Evolutionary conservation across 2,888 invertebrate species (phyloP), one percentile per base, ranked within the genome.

Genomic region (Nowickia ferox): DNA sequence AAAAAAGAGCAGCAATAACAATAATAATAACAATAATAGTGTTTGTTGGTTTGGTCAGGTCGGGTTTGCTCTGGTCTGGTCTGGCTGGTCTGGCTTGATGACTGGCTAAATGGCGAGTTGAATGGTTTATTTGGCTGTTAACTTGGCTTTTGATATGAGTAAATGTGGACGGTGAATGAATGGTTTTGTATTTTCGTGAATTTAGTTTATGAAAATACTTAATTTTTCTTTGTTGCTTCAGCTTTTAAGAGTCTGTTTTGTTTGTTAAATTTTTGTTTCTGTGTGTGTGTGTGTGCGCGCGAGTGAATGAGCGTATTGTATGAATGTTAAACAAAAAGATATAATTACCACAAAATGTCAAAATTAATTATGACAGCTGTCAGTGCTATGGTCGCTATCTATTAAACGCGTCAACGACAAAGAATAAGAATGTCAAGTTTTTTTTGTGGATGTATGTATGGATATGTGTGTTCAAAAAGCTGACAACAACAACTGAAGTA

Each of bases 341-440:
- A 90, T 92, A 91, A 91, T 91, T 92, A 91, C 91, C 91, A 88
- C 88, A 88, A 89, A 90, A 89, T 90, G 92, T 92, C 92, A 90
- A 91, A 92, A 92, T 92, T 92, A 92, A 92, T 92, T 92, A 92
- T 92, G 92, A 92, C 92, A 92, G 92, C 92, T 92, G 92, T 92
- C 92, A 91, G 92, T 89, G 89, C 88, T 89, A 89, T 87, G 82
- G 87, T 88, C 84, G 87, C 88, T 88, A 87, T 87, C 88, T 88
- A 84, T 85, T 87, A 87, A 88, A 84, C 84, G 87, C 85, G 88
- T 88, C 88, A 87, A 77, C 86, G 86, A 75, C 61, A 77, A 75
- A 75, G 77, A 68, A 86, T 75, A 77, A 83, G 82, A 80, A 79
- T 76, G 87, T 81, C 79, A 84, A 72, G 81, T 61, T 76, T 75